phyloP scores from a whole-genome alignment of 2,797 vertebrate species.

The Neostethus bicornis region DNA sequence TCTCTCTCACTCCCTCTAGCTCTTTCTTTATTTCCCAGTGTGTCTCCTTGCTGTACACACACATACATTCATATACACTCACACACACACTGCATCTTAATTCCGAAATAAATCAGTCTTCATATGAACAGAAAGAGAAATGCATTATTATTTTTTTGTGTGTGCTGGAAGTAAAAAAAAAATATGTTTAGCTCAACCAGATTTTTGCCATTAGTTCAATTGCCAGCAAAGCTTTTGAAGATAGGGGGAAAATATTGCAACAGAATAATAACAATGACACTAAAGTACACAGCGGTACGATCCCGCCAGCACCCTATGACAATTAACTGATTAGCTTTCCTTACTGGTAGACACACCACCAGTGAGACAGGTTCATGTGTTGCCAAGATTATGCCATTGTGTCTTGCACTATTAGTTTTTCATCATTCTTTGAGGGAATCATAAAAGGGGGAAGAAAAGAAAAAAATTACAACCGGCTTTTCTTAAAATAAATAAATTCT shows the following conservation, averaged over 20 bases:
- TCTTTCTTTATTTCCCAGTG: constrained; percentile 74
- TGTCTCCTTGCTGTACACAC: constrained; percentile 54
- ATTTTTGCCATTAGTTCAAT: constrained; percentile 24
- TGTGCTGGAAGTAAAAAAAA: constrained; percentile 19
- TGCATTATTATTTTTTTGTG: constrained; percentile 58
- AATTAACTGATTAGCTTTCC: constrained; percentile 11
- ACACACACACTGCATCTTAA: constrained; percentile 43
- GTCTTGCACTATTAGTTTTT: constrained; percentile 22
- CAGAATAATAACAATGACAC: constrained; percentile 22
- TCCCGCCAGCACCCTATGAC: neutral
- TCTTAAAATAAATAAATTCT: constrained; percentile 1
- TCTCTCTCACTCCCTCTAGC: constrained; percentile 57
- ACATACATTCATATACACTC: constrained; percentile 23
- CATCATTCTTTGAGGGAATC: constrained; percentile 16
- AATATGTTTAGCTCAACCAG: constrained; percentile 17
- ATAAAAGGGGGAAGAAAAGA: neutral
- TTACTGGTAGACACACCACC: constrained; percentile 3
- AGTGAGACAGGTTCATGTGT: constrained; percentile 12
- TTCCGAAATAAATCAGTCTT: constrained; percentile 71
- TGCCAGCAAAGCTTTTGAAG: constrained; percentile 12
- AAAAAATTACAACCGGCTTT: neutral
- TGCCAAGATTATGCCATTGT: constrained; percentile 10
- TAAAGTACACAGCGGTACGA: constrained; percentile 6
- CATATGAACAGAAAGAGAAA: constrained; percentile 34
- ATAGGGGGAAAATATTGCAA: constrained; percentile 7